phyloP scores from a whole-genome alignment of 2,797 vertebrate genomes.

The Sebastes oblongus region DNA sequence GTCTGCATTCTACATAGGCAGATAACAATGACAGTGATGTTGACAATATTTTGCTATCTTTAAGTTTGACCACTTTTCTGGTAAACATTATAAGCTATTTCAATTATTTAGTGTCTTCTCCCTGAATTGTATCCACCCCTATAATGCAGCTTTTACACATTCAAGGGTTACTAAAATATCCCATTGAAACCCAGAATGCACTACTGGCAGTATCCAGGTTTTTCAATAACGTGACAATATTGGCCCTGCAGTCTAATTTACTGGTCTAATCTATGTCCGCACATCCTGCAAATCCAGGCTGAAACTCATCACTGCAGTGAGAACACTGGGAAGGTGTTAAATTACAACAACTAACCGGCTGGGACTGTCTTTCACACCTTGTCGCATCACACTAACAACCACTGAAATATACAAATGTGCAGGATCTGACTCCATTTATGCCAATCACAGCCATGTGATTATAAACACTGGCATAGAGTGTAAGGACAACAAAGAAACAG shows the following conservation, averaged over 20 bases:
- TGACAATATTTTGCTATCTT: neutral
- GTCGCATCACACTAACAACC: slow-evolving; percentile 52
- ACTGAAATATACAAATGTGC: slow-evolving; percentile 57
- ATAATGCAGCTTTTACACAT: neutral
- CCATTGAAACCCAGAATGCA: neutral
- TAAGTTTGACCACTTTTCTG: neutral
- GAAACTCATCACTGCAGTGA: slow-evolving; percentile 46
- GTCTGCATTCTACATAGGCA: neutral
- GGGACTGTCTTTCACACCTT: slow-evolving; percentile 64
- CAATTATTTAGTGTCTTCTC: neutral
- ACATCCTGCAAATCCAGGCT: slow-evolving; percentile 39
- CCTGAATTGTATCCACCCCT: neutral
- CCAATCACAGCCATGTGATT: slow-evolving; percentile 38
- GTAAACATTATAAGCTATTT: neutral
- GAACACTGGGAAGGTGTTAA: slow-evolving; percentile 65
- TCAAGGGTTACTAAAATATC: neutral
- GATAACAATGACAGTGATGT: neutral
- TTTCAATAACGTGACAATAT: slow-evolving; percentile 19
- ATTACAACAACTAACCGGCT: slow-evolving; percentile 58
- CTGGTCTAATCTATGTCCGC: slow-evolving; percentile 23
- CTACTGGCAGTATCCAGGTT: neutral
- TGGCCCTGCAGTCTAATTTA: slow-evolving; percentile 33
- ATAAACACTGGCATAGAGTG: slow-evolving; percentile 31
- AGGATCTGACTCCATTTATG: slow-evolving; percentile 44
- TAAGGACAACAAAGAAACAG: slow-evolving; percentile 10